Evolutionary conservation across 1,140 invertebrate species (phyloP).

Genomic region (Cherax destructor): DNA sequence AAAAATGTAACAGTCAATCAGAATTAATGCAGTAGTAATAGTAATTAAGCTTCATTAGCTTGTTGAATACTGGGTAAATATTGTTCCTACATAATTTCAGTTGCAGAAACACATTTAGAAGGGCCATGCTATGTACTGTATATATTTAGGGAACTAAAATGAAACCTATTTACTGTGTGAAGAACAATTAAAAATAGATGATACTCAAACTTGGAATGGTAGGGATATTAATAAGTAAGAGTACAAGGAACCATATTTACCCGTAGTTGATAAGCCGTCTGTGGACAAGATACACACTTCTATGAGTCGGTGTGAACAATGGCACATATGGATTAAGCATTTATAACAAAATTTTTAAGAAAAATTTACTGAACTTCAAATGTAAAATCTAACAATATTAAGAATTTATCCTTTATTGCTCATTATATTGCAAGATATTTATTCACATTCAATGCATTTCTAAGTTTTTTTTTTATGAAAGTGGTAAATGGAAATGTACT

Average conservation of each 20-base stretch:
- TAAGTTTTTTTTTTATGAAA: no score
- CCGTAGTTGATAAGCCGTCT: conserved; percentile 42
- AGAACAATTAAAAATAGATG: not conserved
- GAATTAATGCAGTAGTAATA: not conserved
- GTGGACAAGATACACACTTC: conserved; percentile 39
- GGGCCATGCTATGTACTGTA: not conserved
- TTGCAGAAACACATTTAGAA: not conserved
- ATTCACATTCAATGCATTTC: no score
- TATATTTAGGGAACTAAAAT: not conserved
- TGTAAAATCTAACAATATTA: no score
- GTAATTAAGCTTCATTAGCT: not conserved
- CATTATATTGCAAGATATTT: no score
- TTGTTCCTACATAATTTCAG: conserved; percentile 19
- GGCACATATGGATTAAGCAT: not conserved
- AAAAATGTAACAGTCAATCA: no score
- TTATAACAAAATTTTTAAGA: no score
- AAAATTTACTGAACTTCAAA: no score
- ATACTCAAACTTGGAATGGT: not conserved
- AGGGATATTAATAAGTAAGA: not conserved
- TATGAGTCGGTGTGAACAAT: not conserved
- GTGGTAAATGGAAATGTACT: no score
- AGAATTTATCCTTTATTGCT: no score
- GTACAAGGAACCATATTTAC: conserved; percentile 45
- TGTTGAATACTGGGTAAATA: conserved; percentile 30
- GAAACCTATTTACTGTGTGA: not conserved